Evolutionary conservation across 2,797 vertebrate species (phyloP), one percentile per base, ranked within the genome.

Genomic region (Myotis findleyi): DNA sequence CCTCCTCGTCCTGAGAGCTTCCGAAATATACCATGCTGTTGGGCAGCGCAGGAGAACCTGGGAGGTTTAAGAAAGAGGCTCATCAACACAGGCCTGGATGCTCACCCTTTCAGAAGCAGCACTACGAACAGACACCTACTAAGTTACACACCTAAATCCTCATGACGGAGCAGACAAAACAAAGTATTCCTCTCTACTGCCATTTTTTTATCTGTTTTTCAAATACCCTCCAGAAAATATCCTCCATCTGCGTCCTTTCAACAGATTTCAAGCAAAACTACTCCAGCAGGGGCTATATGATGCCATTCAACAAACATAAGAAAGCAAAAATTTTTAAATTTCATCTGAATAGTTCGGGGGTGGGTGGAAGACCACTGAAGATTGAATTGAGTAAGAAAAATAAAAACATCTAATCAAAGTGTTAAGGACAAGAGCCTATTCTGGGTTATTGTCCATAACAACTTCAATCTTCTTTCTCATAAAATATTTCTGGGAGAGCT

Each of bases 1-100:
- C 99, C 93, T 99, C 99, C 91, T 99, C 99, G 79, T 99, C 99
- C 98, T 99, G 99, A 99, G 99, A 99, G 98, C 99, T 99, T 98
- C 99, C 99, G 20, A 99, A 99, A 98, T 99, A 99, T 8, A 99
- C 99, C 99, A 99, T 99, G 98, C 98, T 99, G 98, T 98, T 99
- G 98, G 99, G 99, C 98, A 99, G 99, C 92, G 99, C 99, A 92
- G 99, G 98, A 95, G 99, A 99, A 98, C 99, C 99, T 99, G 97
- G 73, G 57, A 47, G 91, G 92, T 59, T 87, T 6, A 97, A 97
- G 64, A 96, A 96, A 97, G 7, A 76, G 1, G 18, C n/a, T 96
- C 87, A 88, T 97, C 93, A 98, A 88, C 83, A 96, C 73, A 14
- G 17, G 62, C 36, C 44, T 47, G 64, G 51, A 21, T 16, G 49